Evolutionary conservation across 2,113 vertebrate genomes (phyloP).

Genomic region (Eurystomus gularis): DNA sequence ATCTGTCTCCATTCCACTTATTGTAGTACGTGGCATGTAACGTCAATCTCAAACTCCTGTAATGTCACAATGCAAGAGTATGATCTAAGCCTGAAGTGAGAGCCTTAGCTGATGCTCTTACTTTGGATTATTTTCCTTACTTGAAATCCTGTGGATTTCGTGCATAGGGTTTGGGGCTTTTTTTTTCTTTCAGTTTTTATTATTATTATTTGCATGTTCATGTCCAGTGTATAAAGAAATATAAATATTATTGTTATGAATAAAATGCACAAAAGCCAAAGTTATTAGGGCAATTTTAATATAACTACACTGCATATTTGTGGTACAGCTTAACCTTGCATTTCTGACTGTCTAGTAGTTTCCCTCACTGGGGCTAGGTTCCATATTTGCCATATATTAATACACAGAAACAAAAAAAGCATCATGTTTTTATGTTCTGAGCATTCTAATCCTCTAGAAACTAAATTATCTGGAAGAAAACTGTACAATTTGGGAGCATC

Average conservation of each 20-base stretch:
- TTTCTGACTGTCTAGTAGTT: background rate
- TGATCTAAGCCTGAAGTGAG: conserved; percentile 23
- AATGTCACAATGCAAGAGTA: conserved; percentile 23
- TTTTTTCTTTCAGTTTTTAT: background rate
- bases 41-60: conserved; percentile 9
- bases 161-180: background rate
- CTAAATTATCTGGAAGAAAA: background rate
- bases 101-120: conserved; percentile 24
- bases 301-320: background rate
- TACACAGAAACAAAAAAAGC: background rate
- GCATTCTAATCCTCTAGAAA: background rate
- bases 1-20: background rate
- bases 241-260: background rate
- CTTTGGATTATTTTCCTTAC: conserved; percentile 27
- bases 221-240: background rate
- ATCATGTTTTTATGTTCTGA: background rate
- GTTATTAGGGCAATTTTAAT: background rate
- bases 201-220: background rate
- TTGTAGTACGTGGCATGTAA: background rate
- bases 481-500: background rate
- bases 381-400: background rate
- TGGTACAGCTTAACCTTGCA: background rate
- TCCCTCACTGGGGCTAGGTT: background rate
- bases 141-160: conserved; percentile 13
- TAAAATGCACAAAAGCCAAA: background rate